Percentiles rank a stretch among this genome's conserved stretches.
phyloP scores from a whole-genome alignment of 37 sponge, comb jelly and placozoan genomes.

The Axinella damicornis region DNA sequence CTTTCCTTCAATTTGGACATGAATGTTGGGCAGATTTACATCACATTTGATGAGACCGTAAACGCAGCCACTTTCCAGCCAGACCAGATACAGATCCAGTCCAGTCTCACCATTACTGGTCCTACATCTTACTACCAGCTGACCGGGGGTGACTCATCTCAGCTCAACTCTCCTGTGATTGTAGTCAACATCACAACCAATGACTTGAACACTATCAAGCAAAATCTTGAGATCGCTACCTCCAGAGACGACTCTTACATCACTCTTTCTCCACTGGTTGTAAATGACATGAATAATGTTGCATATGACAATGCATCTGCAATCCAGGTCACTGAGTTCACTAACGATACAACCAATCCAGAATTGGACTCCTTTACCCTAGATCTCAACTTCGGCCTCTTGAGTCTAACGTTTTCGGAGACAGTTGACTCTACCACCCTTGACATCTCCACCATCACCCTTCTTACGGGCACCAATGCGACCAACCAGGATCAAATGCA shows the following conservation, averaged over 20 bases:
- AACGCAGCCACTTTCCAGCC: slow-evolving; percentile 72
- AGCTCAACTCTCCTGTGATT: slow-evolving; percentile 59
- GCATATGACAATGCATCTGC: slow-evolving; percentile 29
- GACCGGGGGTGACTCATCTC: slow-evolving; percentile 53
- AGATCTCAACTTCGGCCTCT: slow-evolving; percentile 66
- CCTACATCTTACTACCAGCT: slow-evolving; percentile 48
- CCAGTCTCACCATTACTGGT: neutral
- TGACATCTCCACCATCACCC: slow-evolving; percentile 47
- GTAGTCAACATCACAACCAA: slow-evolving; percentile 53
- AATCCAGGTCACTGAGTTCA: slow-evolving; percentile 53
- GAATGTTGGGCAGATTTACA: slow-evolving; percentile 54
- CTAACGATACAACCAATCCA: slow-evolving; percentile 73
- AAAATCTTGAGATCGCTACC: slow-evolving; percentile 66
- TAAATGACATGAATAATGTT: slow-evolving; percentile 68
- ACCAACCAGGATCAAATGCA: slow-evolving; percentile 17
- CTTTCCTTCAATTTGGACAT: slow-evolving; percentile 71
- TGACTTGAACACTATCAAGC: slow-evolving; percentile 86
- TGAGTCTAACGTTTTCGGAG: slow-evolving; percentile 84
- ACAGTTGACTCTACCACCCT: slow-evolving; percentile 87
- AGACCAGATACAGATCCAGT: slow-evolving; percentile 44
- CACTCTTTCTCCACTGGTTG: slow-evolving; percentile 39
- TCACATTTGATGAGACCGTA: slow-evolving; percentile 89
- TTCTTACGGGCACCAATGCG: slow-evolving; percentile 49
- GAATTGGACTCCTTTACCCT: slow-evolving; percentile 60
- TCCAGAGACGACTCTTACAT: slow-evolving; percentile 64